Evolutionary conservation across 2,888 invertebrate species (phyloP), one percentile per base, ranked within the genome.

Genomic region (Aspidapion aeneum): DNA sequence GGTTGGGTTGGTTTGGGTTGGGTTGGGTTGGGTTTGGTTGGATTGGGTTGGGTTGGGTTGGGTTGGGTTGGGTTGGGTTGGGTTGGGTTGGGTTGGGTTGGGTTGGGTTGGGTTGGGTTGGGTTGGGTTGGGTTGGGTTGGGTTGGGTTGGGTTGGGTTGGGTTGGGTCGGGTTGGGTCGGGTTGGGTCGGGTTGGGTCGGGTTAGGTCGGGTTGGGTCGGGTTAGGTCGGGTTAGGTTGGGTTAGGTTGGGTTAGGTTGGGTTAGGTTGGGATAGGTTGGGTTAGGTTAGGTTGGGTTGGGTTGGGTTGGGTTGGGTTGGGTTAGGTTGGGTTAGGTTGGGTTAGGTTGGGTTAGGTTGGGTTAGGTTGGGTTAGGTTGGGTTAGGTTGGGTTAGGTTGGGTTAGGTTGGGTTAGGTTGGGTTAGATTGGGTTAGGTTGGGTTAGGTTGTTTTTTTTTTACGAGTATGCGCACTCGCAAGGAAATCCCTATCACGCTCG

Each of bases 81-180:
- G 49, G 49, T 48, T 48, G 49, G 49, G 49, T 48, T 21, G 57
- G 57, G 57, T n/a, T 21, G 57, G 57, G 57, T n/a, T 21, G 57
- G 57, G 59, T 80, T 80, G 0, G 84, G 78, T 74, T 1, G 64
- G n/a, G n/a, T n/a, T n/a, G n/a, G n/a, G n/a, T n/a, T n/a, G n/a
- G n/a, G n/a, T n/a, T n/a, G n/a, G n/a, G 64, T 54, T 62, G 51
- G 21, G 64, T 50, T 5, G 49, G 49, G 49, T 48, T 48, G 49
- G 62, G 16, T n/a, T n/a, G 58, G 64, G 62, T 64, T 64, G 54
- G 64, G 64, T 64, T 66, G 54, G 65, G 65, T 66, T 66, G 12
- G 57, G 66, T n/a, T n/a, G 56, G 66, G 65, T 66, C 21, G 18
- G 57, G 55, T 54, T 54, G 16, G 18, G 17, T 16, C 17, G 9